Conservation (phyloP, 2,888 invertebrate genomes). For the Eristalis pertinax region DNA sequence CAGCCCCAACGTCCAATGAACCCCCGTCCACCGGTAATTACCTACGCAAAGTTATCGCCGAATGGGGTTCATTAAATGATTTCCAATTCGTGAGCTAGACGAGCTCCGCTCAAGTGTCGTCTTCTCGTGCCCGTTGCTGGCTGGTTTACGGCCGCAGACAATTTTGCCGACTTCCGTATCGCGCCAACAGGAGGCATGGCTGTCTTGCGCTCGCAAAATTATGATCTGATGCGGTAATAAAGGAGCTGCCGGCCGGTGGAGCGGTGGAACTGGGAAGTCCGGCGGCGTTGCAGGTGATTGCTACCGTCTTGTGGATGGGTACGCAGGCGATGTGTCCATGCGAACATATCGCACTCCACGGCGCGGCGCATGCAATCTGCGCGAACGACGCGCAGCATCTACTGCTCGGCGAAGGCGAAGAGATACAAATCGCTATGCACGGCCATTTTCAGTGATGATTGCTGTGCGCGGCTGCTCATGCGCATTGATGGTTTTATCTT, state of each 20-base stretch:
- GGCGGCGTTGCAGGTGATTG: constrained; percentile 38
- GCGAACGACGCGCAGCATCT: neutral
- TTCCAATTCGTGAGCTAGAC: constrained; percentile 35
- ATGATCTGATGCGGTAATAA: constrained; percentile 52
- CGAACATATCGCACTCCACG: constrained; percentile 51
- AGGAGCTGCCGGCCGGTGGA: constrained; percentile 4
- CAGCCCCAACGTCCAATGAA: constrained; percentile 13
- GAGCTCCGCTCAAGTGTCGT: neutral
- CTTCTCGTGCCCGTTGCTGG: neutral
- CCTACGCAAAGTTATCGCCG: constrained; percentile 26
- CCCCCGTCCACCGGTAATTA: constrained; percentile 11
- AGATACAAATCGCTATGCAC: constrained; percentile 34
- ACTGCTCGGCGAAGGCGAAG: neutral
- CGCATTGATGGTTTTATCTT: constrained; percentile 25
- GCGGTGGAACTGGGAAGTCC: neutral
- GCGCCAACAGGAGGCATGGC: constrained; percentile 47
- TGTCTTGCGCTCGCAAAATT: constrained; percentile 49
- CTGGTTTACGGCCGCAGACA: constrained; percentile 24
- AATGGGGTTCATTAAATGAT: constrained; percentile 37
- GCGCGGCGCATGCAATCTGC: constrained; percentile 8
- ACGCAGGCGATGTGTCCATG: constrained; percentile 10
- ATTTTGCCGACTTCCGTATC: constrained; percentile 55
- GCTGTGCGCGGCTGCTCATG: constrained; percentile 22
- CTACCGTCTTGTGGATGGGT: constrained; percentile 27
- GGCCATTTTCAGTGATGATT: constrained; percentile 40